A percentile compares a stretch with the other conserved stretches of the same genome.
These are phyloP conservation scores for Hylia prasina DNA, from an alignment of 2,113 vertebrate species.

Conservation along the genomic window DNA sequence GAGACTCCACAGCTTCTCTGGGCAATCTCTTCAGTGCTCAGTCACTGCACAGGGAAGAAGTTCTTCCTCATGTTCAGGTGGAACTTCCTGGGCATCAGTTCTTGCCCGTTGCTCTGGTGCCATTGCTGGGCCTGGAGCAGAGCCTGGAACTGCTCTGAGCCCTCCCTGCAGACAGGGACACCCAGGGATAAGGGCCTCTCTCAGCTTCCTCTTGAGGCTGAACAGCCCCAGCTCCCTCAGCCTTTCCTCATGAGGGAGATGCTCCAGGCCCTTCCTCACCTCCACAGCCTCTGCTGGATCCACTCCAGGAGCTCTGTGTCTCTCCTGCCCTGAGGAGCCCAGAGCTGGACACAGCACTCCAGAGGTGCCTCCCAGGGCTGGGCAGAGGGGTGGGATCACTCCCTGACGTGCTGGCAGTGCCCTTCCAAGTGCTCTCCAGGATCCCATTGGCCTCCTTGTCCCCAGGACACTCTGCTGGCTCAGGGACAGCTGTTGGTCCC, in stretches of 20 bases:
- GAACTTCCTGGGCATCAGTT: not conserved
- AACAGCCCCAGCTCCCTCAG: not conserved
- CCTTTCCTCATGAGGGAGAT: not conserved
- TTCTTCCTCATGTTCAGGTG: not conserved
- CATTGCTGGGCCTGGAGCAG: not conserved
- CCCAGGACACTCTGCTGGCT: not conserved
- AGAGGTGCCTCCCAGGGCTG: not conserved
- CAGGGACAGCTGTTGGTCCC: not conserved
- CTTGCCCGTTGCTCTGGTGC: fast-evolving
- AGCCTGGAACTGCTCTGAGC: not conserved
- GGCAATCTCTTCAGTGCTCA: not conserved
- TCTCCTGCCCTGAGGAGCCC: not conserved
- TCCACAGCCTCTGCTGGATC: not conserved
- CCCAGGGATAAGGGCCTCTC: not conserved
- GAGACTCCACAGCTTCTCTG: not conserved
- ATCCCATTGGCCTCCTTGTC: not conserved
- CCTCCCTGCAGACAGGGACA: not conserved
- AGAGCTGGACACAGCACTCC: not conserved
- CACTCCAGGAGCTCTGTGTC: not conserved
- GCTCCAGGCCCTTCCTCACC: not conserved
- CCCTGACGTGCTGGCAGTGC: not conserved
- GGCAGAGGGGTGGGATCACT: not conserved
- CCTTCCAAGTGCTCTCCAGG: not conserved
- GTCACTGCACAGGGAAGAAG: not conserved
- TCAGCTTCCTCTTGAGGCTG: not conserved